phyloP scores from a whole-genome alignment of 1,140 invertebrate genomes.

The Chelonus insularis region DNA sequence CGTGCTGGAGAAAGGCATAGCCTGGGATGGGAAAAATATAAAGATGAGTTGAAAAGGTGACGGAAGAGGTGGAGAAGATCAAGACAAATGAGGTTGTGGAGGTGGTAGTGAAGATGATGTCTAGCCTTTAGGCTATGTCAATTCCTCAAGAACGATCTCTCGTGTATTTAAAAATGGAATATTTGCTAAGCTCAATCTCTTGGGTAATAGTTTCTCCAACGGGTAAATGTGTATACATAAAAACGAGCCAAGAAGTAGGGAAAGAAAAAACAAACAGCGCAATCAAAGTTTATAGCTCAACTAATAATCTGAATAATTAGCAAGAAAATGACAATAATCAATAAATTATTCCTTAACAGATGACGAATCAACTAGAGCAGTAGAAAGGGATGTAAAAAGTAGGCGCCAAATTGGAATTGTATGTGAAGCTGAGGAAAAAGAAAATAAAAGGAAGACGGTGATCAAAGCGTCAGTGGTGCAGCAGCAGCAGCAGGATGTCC shows the following conservation, averaged over 20 bases:
- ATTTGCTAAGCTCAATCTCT: background rate
- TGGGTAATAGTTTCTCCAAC: slow-evolving; percentile 1
- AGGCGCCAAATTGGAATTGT: background rate
- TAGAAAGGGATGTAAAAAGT: background rate
- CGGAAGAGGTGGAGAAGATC: background rate
- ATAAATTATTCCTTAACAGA: too few species aligned
- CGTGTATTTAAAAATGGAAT: slow-evolving; percentile 16
- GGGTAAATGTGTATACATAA: too few species aligned
- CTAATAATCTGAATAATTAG: too few species aligned
- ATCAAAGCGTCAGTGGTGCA: slow-evolving; percentile 37
- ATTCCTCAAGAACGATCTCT: background rate
- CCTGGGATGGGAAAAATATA: background rate
- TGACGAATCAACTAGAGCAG: too few species aligned
- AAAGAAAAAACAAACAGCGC: too few species aligned
- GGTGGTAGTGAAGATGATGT: slow-evolving; percentile 11
- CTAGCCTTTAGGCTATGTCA: slow-evolving; percentile 12
- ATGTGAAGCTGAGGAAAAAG: slow-evolving; percentile 19
- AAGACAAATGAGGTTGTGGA: slow-evolving; percentile 9
- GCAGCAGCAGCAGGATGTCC: slow-evolving; percentile 49
- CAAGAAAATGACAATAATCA: too few species aligned
- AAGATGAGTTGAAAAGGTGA: slow-evolving; percentile 14
- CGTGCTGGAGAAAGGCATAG: background rate
- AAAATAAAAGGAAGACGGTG: slow-evolving; percentile 43
- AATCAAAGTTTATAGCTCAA: too few species aligned
- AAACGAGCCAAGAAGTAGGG: too few species aligned